Conservation (phyloP, 2,113 vertebrate genomes). For the Calidris pygmaea region DNA sequence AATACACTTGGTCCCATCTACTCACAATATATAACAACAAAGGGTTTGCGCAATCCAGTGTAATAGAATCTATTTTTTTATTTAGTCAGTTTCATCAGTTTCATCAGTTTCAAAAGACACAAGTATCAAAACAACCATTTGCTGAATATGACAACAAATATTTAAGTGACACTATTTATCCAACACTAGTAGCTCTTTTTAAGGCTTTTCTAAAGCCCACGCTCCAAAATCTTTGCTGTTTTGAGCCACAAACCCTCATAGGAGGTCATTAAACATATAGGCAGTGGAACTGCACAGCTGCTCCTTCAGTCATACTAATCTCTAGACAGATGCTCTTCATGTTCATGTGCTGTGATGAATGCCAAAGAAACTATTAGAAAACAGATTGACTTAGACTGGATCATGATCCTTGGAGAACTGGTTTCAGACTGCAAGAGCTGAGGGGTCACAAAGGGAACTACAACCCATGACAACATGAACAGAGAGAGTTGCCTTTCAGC, state of each 20-base stretch:
- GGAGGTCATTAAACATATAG: constrained; percentile 50
- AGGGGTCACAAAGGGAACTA: neutral
- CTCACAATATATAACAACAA: neutral
- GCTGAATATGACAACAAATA: neutral
- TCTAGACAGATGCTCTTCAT: constrained; percentile 48
- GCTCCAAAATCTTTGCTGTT: neutral
- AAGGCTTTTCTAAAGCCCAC: neutral
- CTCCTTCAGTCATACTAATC: constrained; percentile 14
- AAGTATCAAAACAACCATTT: neutral
- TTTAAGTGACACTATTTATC: neutral
- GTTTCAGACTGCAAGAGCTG: neutral
- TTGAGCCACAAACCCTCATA: neutral
- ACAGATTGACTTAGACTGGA: constrained; percentile 47
- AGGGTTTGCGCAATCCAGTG: neutral
- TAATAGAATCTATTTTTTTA: neutral
- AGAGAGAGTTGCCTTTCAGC: neutral
- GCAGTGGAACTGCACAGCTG: neutral
- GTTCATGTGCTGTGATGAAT: constrained; percentile 16
- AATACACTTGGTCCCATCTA: neutral
- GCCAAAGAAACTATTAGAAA: constrained; percentile 54
- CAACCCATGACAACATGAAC: neutral
- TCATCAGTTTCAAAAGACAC: neutral
- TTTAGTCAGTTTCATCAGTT: neutral
- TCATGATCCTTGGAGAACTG: constrained; percentile 6
- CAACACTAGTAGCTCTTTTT: neutral